These are phyloP conservation scores for Ectemnius continuus DNA, from an alignment of 2,888 invertebrate species.

Conservation along the genomic window DNA sequence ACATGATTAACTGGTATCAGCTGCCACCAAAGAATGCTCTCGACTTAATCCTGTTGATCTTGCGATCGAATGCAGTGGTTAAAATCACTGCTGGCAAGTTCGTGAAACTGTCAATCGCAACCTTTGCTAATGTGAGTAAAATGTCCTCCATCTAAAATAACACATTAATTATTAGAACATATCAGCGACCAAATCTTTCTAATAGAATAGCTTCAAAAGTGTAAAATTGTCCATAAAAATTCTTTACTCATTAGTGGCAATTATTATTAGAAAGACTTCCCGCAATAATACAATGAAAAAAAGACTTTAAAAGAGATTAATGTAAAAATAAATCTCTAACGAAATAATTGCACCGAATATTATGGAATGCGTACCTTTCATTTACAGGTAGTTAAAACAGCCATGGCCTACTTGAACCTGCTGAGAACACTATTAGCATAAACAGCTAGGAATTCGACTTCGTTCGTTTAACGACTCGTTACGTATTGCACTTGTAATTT, in stretches of 20 bases:
- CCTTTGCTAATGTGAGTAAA: slow-evolving; percentile 65
- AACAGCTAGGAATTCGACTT: background rate
- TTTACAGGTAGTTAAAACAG: slow-evolving; percentile 35
- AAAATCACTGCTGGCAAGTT: slow-evolving; percentile 69
- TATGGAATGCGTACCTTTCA: background rate
- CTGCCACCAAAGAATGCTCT: slow-evolving; percentile 57
- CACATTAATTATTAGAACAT: too few relatives aligned
- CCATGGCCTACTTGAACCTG: slow-evolving; percentile 37
- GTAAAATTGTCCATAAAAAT: too few relatives aligned
- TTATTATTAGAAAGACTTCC: too few relatives aligned
- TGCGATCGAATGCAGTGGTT: slow-evolving; percentile 55
- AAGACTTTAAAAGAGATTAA: too few relatives aligned
- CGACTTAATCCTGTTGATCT: slow-evolving; percentile 60
- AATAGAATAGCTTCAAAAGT: too few relatives aligned
- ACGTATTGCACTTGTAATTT: too few relatives aligned
- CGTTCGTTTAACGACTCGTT: too few relatives aligned
- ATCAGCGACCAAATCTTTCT: too few relatives aligned
- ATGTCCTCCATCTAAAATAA: background rate
- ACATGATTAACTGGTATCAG: slow-evolving; percentile 67
- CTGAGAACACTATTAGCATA: slow-evolving; percentile 23
- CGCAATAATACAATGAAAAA: too few relatives aligned
- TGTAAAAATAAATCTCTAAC: background rate
- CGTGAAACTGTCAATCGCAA: slow-evolving; percentile 62
- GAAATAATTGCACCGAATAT: too few relatives aligned
- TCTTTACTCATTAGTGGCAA: too few relatives aligned